Evolutionary conservation across 2,888 invertebrate species (phyloP), one percentile per base, ranked within the genome.

Genomic region (Ptilodon capucinus): DNA sequence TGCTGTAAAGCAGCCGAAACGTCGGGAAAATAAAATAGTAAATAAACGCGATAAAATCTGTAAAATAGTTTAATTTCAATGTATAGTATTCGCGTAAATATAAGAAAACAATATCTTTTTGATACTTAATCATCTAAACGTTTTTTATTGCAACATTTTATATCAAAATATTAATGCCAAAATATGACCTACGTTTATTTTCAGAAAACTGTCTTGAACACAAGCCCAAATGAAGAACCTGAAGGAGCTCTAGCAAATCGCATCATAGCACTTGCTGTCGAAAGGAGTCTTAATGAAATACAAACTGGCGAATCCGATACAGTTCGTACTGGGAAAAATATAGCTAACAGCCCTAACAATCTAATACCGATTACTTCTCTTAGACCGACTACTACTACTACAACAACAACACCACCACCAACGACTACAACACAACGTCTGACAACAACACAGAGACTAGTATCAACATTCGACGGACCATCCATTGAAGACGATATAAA

Each of bases 231-330:
- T 42, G 81, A 84, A 50, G 91, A 91, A 48, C 84, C 90, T 14
- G 91, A 91, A 68, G 80, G 84, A 42, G 80, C 86, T 14, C 79
- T 92, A 51, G 92, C 92, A 18, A 92, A 92, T 58, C 81, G 92
- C 44, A 91, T 92, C 35, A 92, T 92, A 58, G 91, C 92, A 40
- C 74, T 92, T 18, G 92, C 92, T 32, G 89, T 92, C 14, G 92
- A 92, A 67, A 87, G 71, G 65, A 91, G 91, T 61, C 77, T 91
- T 41, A 89, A 76, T 63, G 91, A 86, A 65, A 86, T 90, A 60
- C 81, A 89, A 61, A 72, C 80, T 13, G 82, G 79, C 38, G 68
- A 68, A 47, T 55, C 71, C 28, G 73, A 73, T 38, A 64, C 73
- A 45, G 73, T 74, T 56, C 78, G 84, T 51, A 74, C 72, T 45